phyloP scores from a whole-genome alignment of 2,113 vertebrate species.

The Sander lucioperca region DNA sequence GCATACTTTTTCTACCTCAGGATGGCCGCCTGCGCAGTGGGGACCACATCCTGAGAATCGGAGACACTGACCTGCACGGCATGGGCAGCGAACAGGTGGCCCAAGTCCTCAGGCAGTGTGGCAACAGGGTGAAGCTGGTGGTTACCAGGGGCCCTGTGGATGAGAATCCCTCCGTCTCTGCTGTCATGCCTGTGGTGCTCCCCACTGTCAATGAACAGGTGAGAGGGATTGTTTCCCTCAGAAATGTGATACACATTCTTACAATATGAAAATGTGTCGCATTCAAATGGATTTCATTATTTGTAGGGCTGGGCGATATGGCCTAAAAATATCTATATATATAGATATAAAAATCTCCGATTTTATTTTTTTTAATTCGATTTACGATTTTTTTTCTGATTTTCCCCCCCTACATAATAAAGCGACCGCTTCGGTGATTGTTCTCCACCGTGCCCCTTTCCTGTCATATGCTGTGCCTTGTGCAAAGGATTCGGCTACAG shows the following conservation, averaged over 20 bases:
- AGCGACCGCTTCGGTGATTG: too few relatives aligned
- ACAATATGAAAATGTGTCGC: background rate
- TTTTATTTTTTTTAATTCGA: too few relatives aligned
- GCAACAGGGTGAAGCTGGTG: slow-evolving; percentile 91
- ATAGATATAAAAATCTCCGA: too few relatives aligned
- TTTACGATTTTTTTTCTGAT: too few relatives aligned
- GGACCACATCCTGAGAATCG: slow-evolving; percentile 95
- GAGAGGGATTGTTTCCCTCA: slow-evolving; percentile 6
- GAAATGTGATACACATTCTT: background rate
- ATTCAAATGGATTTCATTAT: slow-evolving; percentile 4
- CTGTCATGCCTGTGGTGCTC: slow-evolving; percentile 82
- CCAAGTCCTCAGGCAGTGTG: slow-evolving; percentile 94
- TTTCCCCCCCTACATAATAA: too few relatives aligned
- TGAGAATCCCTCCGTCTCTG: slow-evolving; percentile 79
- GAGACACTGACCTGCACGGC: slow-evolving; percentile 91
- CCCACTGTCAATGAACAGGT: slow-evolving; percentile 85
- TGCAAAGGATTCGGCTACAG: too few relatives aligned
- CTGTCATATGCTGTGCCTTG: too few relatives aligned
- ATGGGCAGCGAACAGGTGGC: slow-evolving; percentile 98
- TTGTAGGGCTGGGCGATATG: too few relatives aligned
- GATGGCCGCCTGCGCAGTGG: slow-evolving; percentile 93
- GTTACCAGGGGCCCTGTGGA: slow-evolving; percentile 91
- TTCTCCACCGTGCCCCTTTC: too few relatives aligned
- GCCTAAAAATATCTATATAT: too few relatives aligned
- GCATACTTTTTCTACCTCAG: slow-evolving; percentile 68